Conservation (phyloP, 2,797 vertebrate species). For the Esox masquinongy region DNA sequence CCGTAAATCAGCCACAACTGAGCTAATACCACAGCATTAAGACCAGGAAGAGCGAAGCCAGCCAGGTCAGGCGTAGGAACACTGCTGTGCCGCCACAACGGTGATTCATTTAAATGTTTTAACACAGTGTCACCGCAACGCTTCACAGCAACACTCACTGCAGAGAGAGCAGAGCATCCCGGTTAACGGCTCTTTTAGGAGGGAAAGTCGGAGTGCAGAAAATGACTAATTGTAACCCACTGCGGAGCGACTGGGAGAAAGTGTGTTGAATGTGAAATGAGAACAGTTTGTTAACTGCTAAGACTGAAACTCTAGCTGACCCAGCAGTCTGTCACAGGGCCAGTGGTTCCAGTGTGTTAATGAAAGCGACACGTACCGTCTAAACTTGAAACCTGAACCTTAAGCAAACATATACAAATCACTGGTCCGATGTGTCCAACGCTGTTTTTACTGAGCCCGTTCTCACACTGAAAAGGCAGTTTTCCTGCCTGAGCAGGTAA, state of each 20-base stretch:
- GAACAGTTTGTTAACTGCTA: conserved; percentile 31
- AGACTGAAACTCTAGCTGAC: conserved; percentile 53
- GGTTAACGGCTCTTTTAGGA: not conserved
- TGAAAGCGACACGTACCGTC: conserved; percentile 63
- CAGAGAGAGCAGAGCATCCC: not conserved
- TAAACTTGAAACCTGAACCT: conserved; percentile 59
- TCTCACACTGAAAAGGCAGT: conserved; percentile 35
- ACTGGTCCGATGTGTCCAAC: conserved; percentile 43
- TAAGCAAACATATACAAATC: conserved; percentile 69
- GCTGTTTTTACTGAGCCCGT: conserved; percentile 37
- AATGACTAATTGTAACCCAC: not conserved
- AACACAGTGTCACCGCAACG: conserved; percentile 31
- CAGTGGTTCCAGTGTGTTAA: conserved; percentile 55
- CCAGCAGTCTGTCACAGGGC: conserved; percentile 47
- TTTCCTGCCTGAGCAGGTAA: conserved; percentile 56
- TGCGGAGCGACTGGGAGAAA: not conserved
- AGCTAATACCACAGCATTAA: conserved; percentile 59
- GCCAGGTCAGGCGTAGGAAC: conserved; percentile 32
- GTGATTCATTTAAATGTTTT: conserved; percentile 44
- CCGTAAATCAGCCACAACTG: conserved; percentile 70
- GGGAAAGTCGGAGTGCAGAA: not conserved
- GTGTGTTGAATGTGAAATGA: conserved; percentile 31
- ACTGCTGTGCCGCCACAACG: not conserved
- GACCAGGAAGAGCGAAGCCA: conserved; percentile 30
- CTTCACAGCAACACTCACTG: not conserved